These are phyloP conservation scores for Carapus acus DNA, from an alignment of 2,797 vertebrate species.

Conservation along the genomic window DNA sequence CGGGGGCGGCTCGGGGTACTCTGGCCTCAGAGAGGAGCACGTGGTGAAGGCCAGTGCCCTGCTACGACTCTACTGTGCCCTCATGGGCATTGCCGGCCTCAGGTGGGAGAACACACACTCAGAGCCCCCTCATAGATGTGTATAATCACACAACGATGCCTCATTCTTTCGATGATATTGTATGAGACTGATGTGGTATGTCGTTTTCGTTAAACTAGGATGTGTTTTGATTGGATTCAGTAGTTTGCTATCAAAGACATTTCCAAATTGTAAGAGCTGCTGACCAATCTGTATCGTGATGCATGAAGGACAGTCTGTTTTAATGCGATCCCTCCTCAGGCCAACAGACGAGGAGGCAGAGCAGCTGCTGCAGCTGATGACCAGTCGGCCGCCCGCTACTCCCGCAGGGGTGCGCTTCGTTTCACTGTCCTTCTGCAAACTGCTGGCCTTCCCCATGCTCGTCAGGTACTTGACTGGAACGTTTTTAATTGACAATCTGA, in stretches of 20 bases:
- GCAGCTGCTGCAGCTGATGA: conserved; percentile 94
- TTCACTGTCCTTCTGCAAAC: conserved; percentile 95
- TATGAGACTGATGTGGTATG: too few relatives aligned
- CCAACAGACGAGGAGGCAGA: conserved; percentile 97
- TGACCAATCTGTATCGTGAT: too few relatives aligned
- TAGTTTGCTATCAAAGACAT: too few relatives aligned
- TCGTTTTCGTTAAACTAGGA: too few relatives aligned
- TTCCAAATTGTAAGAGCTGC: too few relatives aligned
- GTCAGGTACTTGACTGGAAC: conserved; percentile 78
- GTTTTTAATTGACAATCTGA: conserved; percentile 6
- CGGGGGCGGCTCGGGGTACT: conserved; percentile 79
- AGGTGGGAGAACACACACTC: conserved; percentile 69
- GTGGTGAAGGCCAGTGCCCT: conserved; percentile 97
- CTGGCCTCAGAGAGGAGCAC: conserved; percentile 90
- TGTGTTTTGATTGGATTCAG: too few relatives aligned
- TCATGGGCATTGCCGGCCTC: conserved; percentile 98
- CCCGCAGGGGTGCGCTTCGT: conserved; percentile 96
- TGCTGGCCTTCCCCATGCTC: conserved; percentile 91
- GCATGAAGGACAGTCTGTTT: background rate
- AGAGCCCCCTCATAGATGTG: too few relatives aligned
- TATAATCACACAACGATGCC: too few relatives aligned
- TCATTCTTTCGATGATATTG: too few relatives aligned
- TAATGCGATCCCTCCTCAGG: conserved; percentile 53
- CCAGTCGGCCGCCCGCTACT: conserved; percentile 92
- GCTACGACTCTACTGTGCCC: conserved; percentile 90